Percentiles rank a stretch among this genome's conserved stretches.
Evolutionary conservation across 2,797 vertebrate species (phyloP).

Genomic region (Astyanax mexicanus): DNA sequence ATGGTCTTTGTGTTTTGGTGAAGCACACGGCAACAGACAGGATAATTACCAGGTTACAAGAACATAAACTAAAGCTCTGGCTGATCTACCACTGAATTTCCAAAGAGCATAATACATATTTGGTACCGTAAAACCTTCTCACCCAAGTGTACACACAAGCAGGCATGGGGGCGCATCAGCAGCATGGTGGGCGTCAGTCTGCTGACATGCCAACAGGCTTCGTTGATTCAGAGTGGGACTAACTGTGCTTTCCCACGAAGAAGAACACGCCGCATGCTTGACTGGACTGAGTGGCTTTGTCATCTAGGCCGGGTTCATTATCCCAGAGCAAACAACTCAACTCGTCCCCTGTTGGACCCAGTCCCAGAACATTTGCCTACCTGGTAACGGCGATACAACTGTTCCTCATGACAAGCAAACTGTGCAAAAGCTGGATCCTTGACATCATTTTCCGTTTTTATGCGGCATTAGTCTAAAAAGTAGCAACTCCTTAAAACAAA

Average conservation of each 20-base stretch:
- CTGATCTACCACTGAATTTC: background rate
- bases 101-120: background rate
- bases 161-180: background rate
- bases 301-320: background rate
- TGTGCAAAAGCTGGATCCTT: too few relatives aligned
- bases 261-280: constrained; percentile 1
- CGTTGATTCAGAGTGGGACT: constrained; percentile 5
- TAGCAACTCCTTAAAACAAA: background rate
- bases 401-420: background rate
- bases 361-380: constrained; percentile 14
- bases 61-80: background rate
- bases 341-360: constrained; percentile 7
- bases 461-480: background rate
- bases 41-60: background rate
- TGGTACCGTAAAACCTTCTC: background rate
- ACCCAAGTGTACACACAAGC: too few relatives aligned
- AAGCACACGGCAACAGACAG: background rate
- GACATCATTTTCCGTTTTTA: background rate
- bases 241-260: constrained; percentile 16
- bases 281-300: constrained; percentile 23
- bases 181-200: background rate
- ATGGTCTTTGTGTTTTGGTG: background rate
- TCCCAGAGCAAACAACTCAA: constrained; percentile 50
- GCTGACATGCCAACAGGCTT: constrained; percentile 11
- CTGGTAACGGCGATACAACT: background rate